These are phyloP conservation scores for Drosophila seguyi DNA, from an alignment of 1,140 invertebrate species.

Conservation along the genomic window DNA sequence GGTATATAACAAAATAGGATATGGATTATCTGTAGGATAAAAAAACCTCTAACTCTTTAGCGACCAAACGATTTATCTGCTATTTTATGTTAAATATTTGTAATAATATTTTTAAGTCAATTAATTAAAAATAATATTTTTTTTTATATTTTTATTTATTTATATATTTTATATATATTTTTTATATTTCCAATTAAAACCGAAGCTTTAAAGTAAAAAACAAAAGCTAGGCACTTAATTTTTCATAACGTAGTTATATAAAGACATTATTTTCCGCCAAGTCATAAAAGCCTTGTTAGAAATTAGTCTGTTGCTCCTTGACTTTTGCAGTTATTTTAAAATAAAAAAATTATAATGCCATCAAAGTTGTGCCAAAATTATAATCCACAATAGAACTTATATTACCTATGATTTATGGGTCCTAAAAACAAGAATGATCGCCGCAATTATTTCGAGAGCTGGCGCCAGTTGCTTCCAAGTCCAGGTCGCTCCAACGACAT, in stretches of 20 bases:
- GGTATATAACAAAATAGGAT: neutral
- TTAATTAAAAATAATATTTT: too few species aligned
- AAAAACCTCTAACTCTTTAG: neutral
- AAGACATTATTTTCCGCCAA: neutral
- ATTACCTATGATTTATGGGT: slow-evolving; percentile 44
- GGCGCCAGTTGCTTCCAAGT: slow-evolving; percentile 50
- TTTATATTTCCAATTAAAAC: neutral
- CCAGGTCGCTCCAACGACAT: slow-evolving; percentile 10
- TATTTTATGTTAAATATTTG: neutral
- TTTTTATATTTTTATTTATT: neutral
- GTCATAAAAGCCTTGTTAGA: neutral
- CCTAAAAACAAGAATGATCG: slow-evolving; percentile 47
- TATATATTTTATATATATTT: neutral
- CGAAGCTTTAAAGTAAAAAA: neutral
- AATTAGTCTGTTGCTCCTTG: slow-evolving; percentile 1
- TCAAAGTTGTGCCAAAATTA: slow-evolving; percentile 19
- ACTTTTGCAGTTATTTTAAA: neutral
- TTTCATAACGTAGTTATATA: neutral
- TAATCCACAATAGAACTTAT: slow-evolving; percentile 33
- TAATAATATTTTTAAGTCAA: neutral
- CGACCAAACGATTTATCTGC: too few species aligned
- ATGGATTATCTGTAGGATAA: neutral
- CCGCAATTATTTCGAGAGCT: slow-evolving; percentile 60
- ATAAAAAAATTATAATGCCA: slow-evolving; percentile 28
- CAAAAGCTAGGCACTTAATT: neutral